Percentiles rank a stretch among this genome's conserved stretches.
phyloP scores from a whole-genome alignment of 2,797 vertebrate species.

The Lepilemur septentrionalis region DNA sequence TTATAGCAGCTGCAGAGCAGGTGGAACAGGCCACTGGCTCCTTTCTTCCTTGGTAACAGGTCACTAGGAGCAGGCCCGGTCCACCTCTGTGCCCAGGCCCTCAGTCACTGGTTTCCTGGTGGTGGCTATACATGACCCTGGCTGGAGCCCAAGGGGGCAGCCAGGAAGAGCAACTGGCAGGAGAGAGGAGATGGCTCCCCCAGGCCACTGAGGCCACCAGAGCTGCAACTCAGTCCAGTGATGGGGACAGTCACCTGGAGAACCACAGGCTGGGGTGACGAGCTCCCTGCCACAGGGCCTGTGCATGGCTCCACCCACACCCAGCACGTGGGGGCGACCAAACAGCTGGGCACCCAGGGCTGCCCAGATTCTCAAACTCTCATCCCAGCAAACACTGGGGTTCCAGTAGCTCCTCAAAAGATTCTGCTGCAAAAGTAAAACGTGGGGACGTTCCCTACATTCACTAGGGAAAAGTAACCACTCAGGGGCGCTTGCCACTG shows the following conservation, averaged over 20 bases:
- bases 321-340: neutral
- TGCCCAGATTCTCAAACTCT: neutral
- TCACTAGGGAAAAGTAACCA: neutral
- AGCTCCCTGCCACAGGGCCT: neutral
- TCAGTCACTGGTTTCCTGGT: neutral
- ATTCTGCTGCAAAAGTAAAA: neutral
- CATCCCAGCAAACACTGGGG: neutral
- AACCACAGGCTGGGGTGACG: accelerated
- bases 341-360: neutral
- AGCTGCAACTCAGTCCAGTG: neutral
- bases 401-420: neutral
- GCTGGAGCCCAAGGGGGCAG: neutral
- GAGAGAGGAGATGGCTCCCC: neutral
- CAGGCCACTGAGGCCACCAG: neutral
- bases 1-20: slow-evolving; percentile 39
- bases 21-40: slow-evolving; percentile 19
- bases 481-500: neutral
- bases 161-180: neutral
- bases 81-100: neutral
- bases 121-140: neutral
- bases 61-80: neutral
- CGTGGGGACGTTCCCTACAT: neutral
- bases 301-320: neutral
- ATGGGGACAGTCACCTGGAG: neutral
- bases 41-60: slow-evolving; percentile 7